Conservation (phyloP, 2,888 invertebrate genomes). For the Phalera bucephala region DNA sequence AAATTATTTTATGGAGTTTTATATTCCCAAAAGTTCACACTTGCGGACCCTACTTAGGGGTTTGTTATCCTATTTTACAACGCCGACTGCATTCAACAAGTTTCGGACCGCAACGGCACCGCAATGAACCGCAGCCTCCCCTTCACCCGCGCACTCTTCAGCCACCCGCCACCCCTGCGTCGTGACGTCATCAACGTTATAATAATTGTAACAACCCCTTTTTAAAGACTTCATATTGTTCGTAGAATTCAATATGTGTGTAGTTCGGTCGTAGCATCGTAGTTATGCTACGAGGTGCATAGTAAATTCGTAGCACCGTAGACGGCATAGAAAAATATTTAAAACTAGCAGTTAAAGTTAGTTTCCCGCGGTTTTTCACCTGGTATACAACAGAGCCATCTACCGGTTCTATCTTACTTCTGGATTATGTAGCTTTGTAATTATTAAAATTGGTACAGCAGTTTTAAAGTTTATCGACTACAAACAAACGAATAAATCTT, state of each 20-base stretch:
- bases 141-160: constrained; percentile 3
- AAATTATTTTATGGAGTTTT: too few relatives aligned
- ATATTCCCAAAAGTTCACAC: too few relatives aligned
- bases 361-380: too few relatives aligned
- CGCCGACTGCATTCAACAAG: constrained; percentile 35
- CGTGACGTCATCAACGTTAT: constrained; percentile 11
- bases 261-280: constrained; percentile 7
- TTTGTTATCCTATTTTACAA: constrained; percentile 12
- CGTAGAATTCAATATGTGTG: neutral
- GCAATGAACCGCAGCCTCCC: constrained; percentile 12
- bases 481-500: too few relatives aligned
- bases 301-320: too few relatives aligned
- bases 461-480: too few relatives aligned
- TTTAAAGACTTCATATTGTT: neutral
- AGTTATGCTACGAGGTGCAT: constrained; percentile 1
- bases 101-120: constrained; percentile 19
- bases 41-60: neutral
- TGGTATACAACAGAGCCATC: too few relatives aligned
- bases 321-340: too few relatives aligned
- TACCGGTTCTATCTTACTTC: too few relatives aligned
- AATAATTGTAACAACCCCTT: constrained; percentile 8
- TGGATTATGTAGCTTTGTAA: too few relatives aligned
- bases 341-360: too few relatives aligned
- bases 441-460: too few relatives aligned
- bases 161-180: constrained; percentile 4